A percentile compares a stretch with the other conserved stretches of the same genome.
phyloP scores from a whole-genome alignment of 2,797 vertebrate species.

The Crenichthys baileyi region DNA sequence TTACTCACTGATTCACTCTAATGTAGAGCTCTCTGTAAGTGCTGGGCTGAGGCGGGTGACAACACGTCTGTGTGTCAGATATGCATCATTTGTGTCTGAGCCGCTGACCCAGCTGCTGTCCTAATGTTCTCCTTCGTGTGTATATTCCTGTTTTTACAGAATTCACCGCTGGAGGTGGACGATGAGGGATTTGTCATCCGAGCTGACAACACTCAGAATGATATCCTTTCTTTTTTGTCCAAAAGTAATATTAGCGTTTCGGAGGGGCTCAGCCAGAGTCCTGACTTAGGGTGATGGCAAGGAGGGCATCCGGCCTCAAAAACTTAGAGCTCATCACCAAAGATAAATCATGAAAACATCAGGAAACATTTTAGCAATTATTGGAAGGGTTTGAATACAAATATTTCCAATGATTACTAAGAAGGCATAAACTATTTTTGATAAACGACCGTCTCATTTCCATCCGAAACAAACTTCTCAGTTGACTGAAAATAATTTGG shows the following conservation, averaged over 20 bases:
- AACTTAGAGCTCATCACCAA: not conserved
- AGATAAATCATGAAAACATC: not conserved
- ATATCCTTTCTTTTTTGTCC: conserved; percentile 85
- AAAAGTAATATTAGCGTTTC: not conserved
- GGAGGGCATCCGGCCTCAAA: not conserved
- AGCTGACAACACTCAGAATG: conserved; percentile 82
- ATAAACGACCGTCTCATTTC: not conserved
- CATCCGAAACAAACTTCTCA: not conserved
- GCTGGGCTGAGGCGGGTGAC: conserved; percentile 25
- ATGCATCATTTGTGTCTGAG: conserved; percentile 29
- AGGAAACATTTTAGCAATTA: not conserved
- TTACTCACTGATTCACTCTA: conserved; percentile 2
- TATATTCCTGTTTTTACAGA: conserved; percentile 72
- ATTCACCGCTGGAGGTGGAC: conserved; percentile 89
- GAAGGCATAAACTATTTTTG: not conserved
- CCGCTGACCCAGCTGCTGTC: conserved; percentile 35
- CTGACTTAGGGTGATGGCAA: not conserved
- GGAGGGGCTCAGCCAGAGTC: not conserved
- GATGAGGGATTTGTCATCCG: conserved; percentile 95
- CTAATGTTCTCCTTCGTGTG: not conserved
- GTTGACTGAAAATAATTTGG: not conserved
- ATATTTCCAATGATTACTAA: not conserved
- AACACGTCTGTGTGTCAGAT: conserved; percentile 21
- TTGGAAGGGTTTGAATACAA: not conserved
- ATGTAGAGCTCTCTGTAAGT: conserved; percentile 16